These are phyloP conservation scores for Hydrolagus affinis DNA, from an alignment of 2,113 vertebrate species.

Conservation along the genomic window DNA sequence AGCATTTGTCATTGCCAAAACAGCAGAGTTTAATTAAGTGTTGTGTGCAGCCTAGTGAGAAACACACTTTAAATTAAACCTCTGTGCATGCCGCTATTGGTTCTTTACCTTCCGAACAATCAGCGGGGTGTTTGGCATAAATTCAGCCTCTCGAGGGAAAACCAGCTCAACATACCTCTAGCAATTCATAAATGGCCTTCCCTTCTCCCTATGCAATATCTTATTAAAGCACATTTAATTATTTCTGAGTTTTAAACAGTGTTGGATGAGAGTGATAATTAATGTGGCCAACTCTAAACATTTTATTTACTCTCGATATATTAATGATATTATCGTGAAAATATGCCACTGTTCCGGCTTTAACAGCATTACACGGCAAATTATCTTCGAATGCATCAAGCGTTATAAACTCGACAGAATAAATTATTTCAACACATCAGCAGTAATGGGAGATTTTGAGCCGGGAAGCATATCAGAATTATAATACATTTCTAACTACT, in stretches of 20 bases:
- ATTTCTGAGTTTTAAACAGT: conserved; percentile 70
- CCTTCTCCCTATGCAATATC: conserved; percentile 65
- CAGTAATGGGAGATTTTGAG: conserved; percentile 55
- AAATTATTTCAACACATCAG: conserved; percentile 62
- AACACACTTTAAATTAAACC: conserved; percentile 98
- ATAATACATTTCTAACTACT: conserved; percentile 53
- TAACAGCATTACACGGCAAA: conserved; percentile 64
- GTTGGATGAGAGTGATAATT: conserved; percentile 79
- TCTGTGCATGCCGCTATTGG: conserved; percentile 86
- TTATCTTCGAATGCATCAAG: conserved; percentile 64
- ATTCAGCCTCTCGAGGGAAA: conserved; percentile 83
- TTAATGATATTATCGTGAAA: conserved; percentile 63
- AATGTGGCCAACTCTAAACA: conserved; percentile 77
- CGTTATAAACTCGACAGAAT: conserved; percentile 56
- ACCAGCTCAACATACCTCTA: conserved; percentile 64
- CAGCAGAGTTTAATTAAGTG: conserved; percentile 99
- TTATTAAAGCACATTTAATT: conserved; percentile 78
- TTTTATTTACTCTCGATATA: conserved; percentile 80
- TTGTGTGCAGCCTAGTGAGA: conserved; percentile 99
- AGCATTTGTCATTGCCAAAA: conserved; percentile 99
- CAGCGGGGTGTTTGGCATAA: conserved; percentile 83
- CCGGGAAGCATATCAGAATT: conserved; percentile 54
- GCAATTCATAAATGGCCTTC: conserved; percentile 76
- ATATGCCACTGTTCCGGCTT: conserved; percentile 51
- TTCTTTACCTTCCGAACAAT: conserved; percentile 91